A percentile compares a stretch with the other conserved stretches of the same genome.
These are phyloP conservation scores for Achatina immaculata DNA, from an alignment of 1,140 invertebrate genomes.

Conservation along the genomic window DNA sequence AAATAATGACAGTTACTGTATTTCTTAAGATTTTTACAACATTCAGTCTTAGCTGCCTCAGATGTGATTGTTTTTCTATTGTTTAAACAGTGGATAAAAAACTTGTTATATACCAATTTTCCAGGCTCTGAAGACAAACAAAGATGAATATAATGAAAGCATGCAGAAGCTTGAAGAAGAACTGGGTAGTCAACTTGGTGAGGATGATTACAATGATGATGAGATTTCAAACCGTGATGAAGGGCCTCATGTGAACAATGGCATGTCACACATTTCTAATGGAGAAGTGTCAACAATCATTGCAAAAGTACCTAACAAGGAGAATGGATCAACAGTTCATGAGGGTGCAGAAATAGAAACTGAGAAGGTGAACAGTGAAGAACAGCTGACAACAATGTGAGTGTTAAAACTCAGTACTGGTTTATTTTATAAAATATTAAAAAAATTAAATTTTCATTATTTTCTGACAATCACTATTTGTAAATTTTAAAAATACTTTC, in stretches of 20 bases:
- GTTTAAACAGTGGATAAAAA: no score
- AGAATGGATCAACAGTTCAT: conserved; percentile 13
- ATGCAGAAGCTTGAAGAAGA: conserved; percentile 30
- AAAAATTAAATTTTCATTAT: no score
- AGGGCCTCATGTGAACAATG: background rate
- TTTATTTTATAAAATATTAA: no score
- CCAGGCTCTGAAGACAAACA: conserved; percentile 16
- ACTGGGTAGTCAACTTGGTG: conserved; percentile 8
- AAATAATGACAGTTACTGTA: no score
- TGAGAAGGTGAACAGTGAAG: conserved; percentile 44
- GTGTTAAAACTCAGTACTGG: no score
- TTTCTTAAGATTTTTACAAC: no score
- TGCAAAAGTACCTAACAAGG: conserved; percentile 34
- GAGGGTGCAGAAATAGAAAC: background rate
- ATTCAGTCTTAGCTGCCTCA: no score
- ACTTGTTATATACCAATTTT: background rate
- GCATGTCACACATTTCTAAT: background rate
- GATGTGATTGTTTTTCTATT: no score
- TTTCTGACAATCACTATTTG: no score
- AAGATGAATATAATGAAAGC: conserved; percentile 14
- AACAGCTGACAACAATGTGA: conserved; percentile 45
- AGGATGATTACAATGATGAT: conserved; percentile 31
- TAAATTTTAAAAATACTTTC: no score
- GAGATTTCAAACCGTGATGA: background rate
- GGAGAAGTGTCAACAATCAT: conserved; percentile 34